These are phyloP conservation scores for Galleria mellonella DNA, from an alignment of 1,140 invertebrate species.

Conservation along the genomic window DNA sequence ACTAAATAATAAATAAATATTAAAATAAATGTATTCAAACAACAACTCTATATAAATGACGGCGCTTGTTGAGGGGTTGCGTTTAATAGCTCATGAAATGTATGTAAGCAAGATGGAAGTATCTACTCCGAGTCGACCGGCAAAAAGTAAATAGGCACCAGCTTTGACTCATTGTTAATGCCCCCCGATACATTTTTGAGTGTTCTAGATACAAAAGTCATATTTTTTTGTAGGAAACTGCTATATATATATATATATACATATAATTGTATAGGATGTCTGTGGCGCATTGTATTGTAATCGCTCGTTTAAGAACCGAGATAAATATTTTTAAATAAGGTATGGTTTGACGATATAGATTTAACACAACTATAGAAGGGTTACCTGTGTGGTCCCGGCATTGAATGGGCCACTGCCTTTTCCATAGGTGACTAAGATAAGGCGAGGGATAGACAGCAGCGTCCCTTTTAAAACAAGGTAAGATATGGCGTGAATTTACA, in stretches of 20 bases:
- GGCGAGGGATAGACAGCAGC: too few relatives aligned
- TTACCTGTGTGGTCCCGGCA: too few relatives aligned
- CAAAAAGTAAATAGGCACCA: constrained; percentile 44
- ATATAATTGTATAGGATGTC: too few relatives aligned
- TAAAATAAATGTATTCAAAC: too few relatives aligned
- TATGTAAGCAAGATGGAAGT: constrained; percentile 58
- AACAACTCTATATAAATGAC: constrained; percentile 29
- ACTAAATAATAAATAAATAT: too few relatives aligned
- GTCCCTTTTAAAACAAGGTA: too few relatives aligned
- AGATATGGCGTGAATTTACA: too few relatives aligned
- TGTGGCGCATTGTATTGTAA: neutral
- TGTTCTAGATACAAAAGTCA: constrained; percentile 35
- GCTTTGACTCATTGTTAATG: constrained; percentile 49
- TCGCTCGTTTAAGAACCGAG: neutral
- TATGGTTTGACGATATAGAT: too few relatives aligned
- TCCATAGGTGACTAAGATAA: too few relatives aligned
- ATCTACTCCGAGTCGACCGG: constrained; percentile 38
- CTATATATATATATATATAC: neutral
- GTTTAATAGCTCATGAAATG: constrained; percentile 71
- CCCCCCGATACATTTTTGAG: constrained; percentile 54
- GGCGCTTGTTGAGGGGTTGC: constrained; percentile 30
- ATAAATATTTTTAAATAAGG: too few relatives aligned
- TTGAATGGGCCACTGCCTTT: too few relatives aligned
- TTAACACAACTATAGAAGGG: too few relatives aligned
- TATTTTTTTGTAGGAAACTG: constrained; percentile 32